phyloP scores from a whole-genome alignment of 2,113 vertebrate genomes.

The Hassar affinis region DNA sequence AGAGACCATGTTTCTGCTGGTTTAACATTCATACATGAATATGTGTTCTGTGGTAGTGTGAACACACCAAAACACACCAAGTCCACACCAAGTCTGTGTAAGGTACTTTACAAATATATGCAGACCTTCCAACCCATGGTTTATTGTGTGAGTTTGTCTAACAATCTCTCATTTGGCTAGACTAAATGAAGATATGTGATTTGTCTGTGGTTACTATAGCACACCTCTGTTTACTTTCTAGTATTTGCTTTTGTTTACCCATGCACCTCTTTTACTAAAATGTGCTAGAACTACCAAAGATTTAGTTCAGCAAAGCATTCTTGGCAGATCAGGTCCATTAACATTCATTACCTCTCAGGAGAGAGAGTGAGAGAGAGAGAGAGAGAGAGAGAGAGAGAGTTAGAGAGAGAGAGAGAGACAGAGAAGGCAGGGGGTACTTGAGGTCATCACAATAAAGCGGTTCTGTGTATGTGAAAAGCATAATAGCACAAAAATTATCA shows the following conservation, averaged over 20 bases:
- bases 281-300: background rate
- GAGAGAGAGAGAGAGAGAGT: background rate
- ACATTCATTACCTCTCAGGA: constrained; percentile 11
- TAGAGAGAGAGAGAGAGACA: constrained; percentile 6
- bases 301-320: constrained; percentile 10
- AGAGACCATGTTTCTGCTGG: background rate
- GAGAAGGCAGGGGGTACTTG: background rate
- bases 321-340: constrained; percentile 16
- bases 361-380: background rate
- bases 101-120: background rate
- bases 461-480: constrained; percentile 6
- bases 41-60: background rate
- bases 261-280: background rate
- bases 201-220: background rate
- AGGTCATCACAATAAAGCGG: constrained; percentile 26
- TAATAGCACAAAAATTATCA: constrained; percentile 19
- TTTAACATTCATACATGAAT: background rate
- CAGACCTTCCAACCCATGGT: background rate
- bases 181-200: background rate
- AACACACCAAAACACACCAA: background rate
- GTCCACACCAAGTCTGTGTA: too few relatives aligned
- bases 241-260: background rate
- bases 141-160: background rate
- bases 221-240: background rate
- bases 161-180: background rate